Evolutionary conservation across 2,888 invertebrate species (phyloP).

Genomic region (Sarcophaga rosellei): DNA sequence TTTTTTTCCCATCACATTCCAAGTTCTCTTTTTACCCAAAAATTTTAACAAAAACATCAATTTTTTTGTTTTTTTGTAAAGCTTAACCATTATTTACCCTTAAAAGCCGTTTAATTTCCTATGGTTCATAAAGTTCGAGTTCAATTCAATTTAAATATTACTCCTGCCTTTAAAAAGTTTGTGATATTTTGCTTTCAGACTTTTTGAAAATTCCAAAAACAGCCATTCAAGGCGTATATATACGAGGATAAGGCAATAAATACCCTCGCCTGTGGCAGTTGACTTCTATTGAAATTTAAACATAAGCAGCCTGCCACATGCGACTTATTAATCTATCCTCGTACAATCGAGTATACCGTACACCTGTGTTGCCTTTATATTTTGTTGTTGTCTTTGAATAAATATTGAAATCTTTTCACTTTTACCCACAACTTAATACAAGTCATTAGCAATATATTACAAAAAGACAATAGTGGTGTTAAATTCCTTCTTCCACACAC

Average conservation of each 20-base stretch:
- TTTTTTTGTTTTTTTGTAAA: not conserved
- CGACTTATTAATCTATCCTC: too few species aligned
- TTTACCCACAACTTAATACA: slow-evolving; percentile 30
- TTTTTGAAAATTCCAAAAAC: too few species aligned
- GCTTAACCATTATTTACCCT: not conserved
- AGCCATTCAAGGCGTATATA: too few species aligned
- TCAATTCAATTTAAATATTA: slow-evolving; percentile 10
- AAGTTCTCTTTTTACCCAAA: too few species aligned
- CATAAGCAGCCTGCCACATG: too few species aligned
- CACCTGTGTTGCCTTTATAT: not conserved
- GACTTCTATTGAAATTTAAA: too few species aligned
- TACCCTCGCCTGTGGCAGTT: too few species aligned
- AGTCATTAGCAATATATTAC: slow-evolving; percentile 48
- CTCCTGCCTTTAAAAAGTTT: not conserved
- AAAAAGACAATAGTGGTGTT: slow-evolving; percentile 22
- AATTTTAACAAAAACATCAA: too few species aligned
- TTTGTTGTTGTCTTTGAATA: not conserved
- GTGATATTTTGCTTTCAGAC: not conserved
- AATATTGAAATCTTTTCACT: slow-evolving; percentile 5
- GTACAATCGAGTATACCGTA: not conserved
- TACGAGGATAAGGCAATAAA: too few species aligned
- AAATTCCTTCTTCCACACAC: slow-evolving; percentile 3
- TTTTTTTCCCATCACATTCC: too few species aligned
- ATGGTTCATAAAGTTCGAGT: slow-evolving; percentile 20
- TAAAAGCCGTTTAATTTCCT: not conserved